A percentile compares a stretch with the other conserved stretches of the same genome.
Evolutionary conservation across 2,888 invertebrate genomes (phyloP).

Genomic region (Galerucella nymphaeae): DNA sequence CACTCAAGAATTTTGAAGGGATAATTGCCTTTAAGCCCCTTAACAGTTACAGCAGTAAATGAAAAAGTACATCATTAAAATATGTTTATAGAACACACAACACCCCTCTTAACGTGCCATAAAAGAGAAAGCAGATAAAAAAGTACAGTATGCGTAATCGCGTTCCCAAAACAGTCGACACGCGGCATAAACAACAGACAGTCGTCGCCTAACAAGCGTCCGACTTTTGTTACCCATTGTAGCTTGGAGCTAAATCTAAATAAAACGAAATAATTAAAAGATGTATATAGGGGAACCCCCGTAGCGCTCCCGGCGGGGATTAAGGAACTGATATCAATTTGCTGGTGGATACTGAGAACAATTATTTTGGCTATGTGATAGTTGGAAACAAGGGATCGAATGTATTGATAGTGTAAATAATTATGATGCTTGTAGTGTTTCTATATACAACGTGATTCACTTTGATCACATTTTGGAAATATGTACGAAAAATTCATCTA

Average conservation of each 20-base stretch:
- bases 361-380: slow-evolving; percentile 13
- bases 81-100: slow-evolving; percentile 46
- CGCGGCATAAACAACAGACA: slow-evolving; percentile 53
- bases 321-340: slow-evolving; percentile 45
- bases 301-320: slow-evolving; percentile 42
- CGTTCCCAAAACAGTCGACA: slow-evolving; percentile 56
- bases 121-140: slow-evolving; percentile 45
- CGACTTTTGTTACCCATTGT: slow-evolving; percentile 52
- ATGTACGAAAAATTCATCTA: too few species aligned
- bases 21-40: background rate
- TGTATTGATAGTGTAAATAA: background rate
- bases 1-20: background rate
- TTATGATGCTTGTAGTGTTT: background rate
- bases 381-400: slow-evolving; percentile 6
- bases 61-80: slow-evolving; percentile 47
- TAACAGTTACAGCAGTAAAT: slow-evolving; percentile 14
- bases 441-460: too few species aligned
- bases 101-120: slow-evolving; percentile 42
- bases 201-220: slow-evolving; percentile 49
- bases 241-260: slow-evolving; percentile 52
- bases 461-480: too few species aligned
- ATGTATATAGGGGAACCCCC: slow-evolving; percentile 52
- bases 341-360: slow-evolving; percentile 23
- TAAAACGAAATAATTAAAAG: slow-evolving; percentile 56
- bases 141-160: slow-evolving; percentile 49